Evolutionary conservation across 2,113 vertebrate species (phyloP).

Genomic region (Copsychus sechellarum): DNA sequence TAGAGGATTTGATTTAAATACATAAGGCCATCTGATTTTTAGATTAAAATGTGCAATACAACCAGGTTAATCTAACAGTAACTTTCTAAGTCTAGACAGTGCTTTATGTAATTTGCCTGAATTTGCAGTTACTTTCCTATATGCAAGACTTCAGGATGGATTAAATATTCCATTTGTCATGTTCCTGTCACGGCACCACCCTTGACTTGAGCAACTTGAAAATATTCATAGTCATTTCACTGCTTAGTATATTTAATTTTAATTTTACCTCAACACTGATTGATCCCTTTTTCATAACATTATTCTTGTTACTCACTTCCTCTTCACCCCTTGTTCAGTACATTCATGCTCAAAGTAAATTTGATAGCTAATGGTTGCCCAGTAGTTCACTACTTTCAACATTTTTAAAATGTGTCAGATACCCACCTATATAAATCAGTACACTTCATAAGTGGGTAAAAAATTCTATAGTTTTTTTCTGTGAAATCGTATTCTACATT

Average conservation of each 20-base stretch:
- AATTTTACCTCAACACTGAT: neutral
- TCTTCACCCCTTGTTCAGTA: neutral
- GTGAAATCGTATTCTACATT: neutral
- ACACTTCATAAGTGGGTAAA: neutral
- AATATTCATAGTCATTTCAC: neutral
- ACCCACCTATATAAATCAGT: neutral
- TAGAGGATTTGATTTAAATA: neutral
- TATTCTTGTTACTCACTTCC: neutral
- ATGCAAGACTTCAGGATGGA: neutral
- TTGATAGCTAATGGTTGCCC: neutral
- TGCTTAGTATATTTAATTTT: neutral
- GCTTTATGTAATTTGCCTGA: neutral
- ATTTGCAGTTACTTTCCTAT: neutral
- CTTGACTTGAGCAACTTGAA: neutral
- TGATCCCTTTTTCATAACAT: neutral
- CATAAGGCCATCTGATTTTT: neutral
- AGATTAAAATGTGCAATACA: neutral
- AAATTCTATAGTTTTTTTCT: neutral
- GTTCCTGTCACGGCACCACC: neutral
- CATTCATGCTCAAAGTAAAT: neutral
- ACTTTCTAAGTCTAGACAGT: neutral
- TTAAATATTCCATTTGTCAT: neutral
- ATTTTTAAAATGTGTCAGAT: neutral
- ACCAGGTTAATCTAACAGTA: neutral
- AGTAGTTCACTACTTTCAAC: neutral